Evolutionary conservation across 2,888 invertebrate species (phyloP), one percentile per base, ranked within the genome.

Genomic region (Orthonevra nobilis): DNA sequence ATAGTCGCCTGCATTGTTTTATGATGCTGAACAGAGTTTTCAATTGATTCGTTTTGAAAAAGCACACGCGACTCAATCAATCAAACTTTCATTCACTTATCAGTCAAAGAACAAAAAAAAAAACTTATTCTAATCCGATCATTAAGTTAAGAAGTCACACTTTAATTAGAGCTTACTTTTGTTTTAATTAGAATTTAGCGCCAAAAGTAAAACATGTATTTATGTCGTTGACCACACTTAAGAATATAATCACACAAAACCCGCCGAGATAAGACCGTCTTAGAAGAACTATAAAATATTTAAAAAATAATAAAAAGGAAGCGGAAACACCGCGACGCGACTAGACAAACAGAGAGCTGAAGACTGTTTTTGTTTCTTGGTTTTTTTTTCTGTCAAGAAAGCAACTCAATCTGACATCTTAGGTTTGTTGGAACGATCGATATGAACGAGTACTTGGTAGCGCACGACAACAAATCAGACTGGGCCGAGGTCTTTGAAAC

Each of bases 401-500:
- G 17, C 36, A 26, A 38, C 44, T 68, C 54, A 54, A 70, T 36
- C 58, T 70, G 64, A 70, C 75, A 77, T 77, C 44, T 77, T 77
- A 44, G 19, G 64, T 64, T 32, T n/a, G n/a, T n/a, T n/a, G n/a
- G 32, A 56, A 32, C 63, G 75, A 72, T 66, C 72, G 60, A 54
- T 64, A 38, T 64, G 15, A n/a, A n/a, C n/a, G n/a, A n/a, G n/a
- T n/a, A n/a, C n/a, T n/a, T n/a, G n/a, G n/a, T n/a, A n/a, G n/a
- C n/a, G n/a, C n/a, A n/a, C n/a, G n/a, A n/a, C n/a, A n/a, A n/a
- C n/a, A n/a, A n/a, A n/a, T n/a, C n/a, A n/a, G n/a, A n/a, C n/a
- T n/a, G n/a, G n/a, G n/a, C n/a, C n/a, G n/a, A n/a, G n/a, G n/a
- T n/a, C n/a, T n/a, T n/a, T n/a, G n/a, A n/a, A n/a, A n/a, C n/a